Base-by-base conservation (phyloP, 2,888 invertebrate species). In the Meiosimyza decipiens region DNA sequence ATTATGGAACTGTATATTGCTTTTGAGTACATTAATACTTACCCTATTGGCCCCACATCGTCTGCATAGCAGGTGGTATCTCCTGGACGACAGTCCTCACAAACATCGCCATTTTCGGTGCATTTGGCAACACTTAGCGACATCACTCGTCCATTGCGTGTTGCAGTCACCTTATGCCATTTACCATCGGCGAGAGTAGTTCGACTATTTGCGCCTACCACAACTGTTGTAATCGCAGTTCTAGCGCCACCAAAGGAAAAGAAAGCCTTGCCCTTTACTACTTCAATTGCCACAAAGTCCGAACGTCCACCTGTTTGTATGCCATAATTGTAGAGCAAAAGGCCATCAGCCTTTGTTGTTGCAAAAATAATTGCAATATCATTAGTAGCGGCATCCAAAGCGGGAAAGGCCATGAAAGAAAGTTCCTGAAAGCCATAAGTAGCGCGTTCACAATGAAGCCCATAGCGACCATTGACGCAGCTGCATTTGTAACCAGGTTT, bases 111-210 rank as follows among this genome's bases (percentile, higher is more conserved):
- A 83, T 95, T 94, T 77, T 96, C 95, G 1, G 91, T 91, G 82
- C 96, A 97, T 40, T 90, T 88, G 0, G 94, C 92, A 4, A 95
- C 91, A 80, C 94, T 95, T 47, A 97, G 85, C 0, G 96, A 95
- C 79, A 95, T 92, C 0, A 96, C 95, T 77, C 95, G 89, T 40
- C 96, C 96, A 84, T 97, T 96, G 82, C 96, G 91, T 0, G 95
- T 96, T 0, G 96, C 96, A 0, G 94, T 96, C 18, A 98, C 91
- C 83, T 96, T 95, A 83, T 96, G 92, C 98, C 98, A 98, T 77
- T 91, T 91, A 0, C 97, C 97, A 85, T 97, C 94, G 1, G 95
- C 91, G 16, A 98, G 89, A 76, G 91, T 91, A 4, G 79, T 90
- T 90, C 76, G 79, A 22, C 57, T 79, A 18, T 72, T 74, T 6